Evolutionary conservation across 2,113 vertebrate genomes (phyloP), one percentile per base, ranked within the genome.

Genomic region (Anser cygnoides): DNA sequence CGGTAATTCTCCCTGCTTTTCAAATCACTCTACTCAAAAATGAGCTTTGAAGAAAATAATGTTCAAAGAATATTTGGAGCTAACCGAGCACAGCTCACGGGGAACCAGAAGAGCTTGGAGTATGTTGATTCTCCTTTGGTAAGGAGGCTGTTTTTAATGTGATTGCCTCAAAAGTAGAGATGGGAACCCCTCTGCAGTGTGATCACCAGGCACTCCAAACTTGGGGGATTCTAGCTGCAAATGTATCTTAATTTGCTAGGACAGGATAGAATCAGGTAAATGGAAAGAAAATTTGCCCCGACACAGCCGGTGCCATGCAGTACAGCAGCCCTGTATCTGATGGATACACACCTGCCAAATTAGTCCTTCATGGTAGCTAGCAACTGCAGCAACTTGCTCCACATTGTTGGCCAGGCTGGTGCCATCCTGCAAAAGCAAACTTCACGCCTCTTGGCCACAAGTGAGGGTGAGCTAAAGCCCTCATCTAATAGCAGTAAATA

Each of bases 311-410:
- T 21, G 58, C 7, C 4, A 3, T 9, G 77, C 39, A 18, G 12
- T 26, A 7, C 0, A 52, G 37, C 41, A 75, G 73, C n/a, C n/a
- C 14, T 55, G 1, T 1, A 33, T 5, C 26, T 0, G 0, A 21
- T 0, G 3, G 16, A 44, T 14, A 49, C 4, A 44, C 37, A 15
- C 3, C 21, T 29, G 57, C 76, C 28, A 9, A 5, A 23, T 10
- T 54, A 26, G 49, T 1, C 41, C 58, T 13, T 17, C 1, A 6
- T 0, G 31, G 39, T 0, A 63, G 37, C 15, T 18, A 35, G 18
- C 23, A 33, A 12, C 1, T 18, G 8, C 29, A 57, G 9, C 0
- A 9, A 33, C 49, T 23, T 41, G 62, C 37, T 84, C 31, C 23
- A 4, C 39, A 35, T 4, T 19, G 43, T 6, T 75, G 35, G 57